Conservation (phyloP, 1,140 invertebrate genomes). For the Drosophila prosaltans region DNA sequence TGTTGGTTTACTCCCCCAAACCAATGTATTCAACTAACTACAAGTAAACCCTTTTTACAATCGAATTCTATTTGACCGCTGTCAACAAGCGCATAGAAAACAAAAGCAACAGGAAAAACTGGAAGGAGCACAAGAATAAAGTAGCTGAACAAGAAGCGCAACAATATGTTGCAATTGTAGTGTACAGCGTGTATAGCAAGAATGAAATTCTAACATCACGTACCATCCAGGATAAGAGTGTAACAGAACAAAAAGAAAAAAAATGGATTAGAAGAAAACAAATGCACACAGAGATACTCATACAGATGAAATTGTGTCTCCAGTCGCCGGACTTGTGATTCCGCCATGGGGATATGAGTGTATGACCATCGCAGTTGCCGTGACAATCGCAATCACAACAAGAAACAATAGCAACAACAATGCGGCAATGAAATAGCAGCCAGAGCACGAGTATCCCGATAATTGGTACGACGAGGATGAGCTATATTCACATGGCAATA, state of each 20-base stretch:
- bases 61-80: constrained; percentile 49
- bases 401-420: constrained; percentile 25
- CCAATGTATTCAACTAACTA: not conserved
- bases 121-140: not conserved
- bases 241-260: constrained; percentile 21
- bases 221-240: constrained; percentile 25
- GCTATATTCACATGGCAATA: constrained; percentile 36
- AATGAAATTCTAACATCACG: constrained; percentile 69
- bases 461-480: constrained; percentile 54
- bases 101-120: constrained; percentile 26
- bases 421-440: constrained; percentile 22
- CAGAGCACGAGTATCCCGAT: constrained; percentile 43
- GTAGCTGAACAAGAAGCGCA: constrained; percentile 38
- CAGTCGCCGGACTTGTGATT: constrained; percentile 46
- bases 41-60: constrained; percentile 10
- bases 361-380: constrained; percentile 63
- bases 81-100: constrained; percentile 55
- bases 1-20: constrained; percentile 12
- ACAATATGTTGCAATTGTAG: constrained; percentile 73
- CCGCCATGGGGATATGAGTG: constrained; percentile 48
- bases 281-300: constrained; percentile 9
- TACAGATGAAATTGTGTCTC: constrained; percentile 5
- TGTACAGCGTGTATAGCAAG: constrained; percentile 50
- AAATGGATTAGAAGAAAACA: constrained; percentile 12
- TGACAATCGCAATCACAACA: constrained; percentile 70